Evolutionary conservation across 92 coral and sea anemone genomes (phyloP), one percentile per base, ranked within the genome.

Genomic region (Phenganax marumi): DNA sequence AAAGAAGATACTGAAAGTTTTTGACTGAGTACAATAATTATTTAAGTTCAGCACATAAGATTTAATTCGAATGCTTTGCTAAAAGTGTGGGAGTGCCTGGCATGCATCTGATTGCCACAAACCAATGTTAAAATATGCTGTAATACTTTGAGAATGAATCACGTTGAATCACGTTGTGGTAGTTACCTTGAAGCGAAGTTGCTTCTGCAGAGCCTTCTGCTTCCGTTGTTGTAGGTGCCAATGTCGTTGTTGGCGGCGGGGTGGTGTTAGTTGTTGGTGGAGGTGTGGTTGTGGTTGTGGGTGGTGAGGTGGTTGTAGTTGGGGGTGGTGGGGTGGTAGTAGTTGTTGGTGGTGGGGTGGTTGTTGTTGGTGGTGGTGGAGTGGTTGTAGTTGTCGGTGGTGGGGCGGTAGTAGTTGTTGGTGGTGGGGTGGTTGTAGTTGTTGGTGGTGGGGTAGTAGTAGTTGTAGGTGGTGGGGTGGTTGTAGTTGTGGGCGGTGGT

Each of bases 1-100:
- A 49, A 65, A 17, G 68, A 16, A 61, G 68, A 26, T 65, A 21
- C 12, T 65, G 71, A 43, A 65, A 11, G 71, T 65, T 65, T 49
- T 65, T 43, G 6, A 9, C 39, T 21, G 26, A 49, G n/a, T n/a
- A n/a, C n/a, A n/a, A n/a, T n/a, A n/a, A n/a, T 5, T 68, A 68
- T 11, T 50, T 68, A 68, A 68, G 11, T 18, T 50, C 73, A 8
- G 49, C 12, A 8, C 73, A 47, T 12, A 47, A 68, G 3, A 19
- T 9, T 24, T 12, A 12, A 68, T 47, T 25, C 8, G 49, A 68
- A 8, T 18, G 47, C 13, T 50, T 50, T 68, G 47, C 16, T 12
- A 8, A 12, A 8, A 47, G 47, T 50, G 49, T 25, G 13, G 10
- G 12, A 8, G 47, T 8, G 73, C 10, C 43, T 33, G 43, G 43